These are phyloP conservation scores for Corydoras maculifer DNA, from an alignment of 2,113 vertebrate species.

Conservation along the genomic window DNA sequence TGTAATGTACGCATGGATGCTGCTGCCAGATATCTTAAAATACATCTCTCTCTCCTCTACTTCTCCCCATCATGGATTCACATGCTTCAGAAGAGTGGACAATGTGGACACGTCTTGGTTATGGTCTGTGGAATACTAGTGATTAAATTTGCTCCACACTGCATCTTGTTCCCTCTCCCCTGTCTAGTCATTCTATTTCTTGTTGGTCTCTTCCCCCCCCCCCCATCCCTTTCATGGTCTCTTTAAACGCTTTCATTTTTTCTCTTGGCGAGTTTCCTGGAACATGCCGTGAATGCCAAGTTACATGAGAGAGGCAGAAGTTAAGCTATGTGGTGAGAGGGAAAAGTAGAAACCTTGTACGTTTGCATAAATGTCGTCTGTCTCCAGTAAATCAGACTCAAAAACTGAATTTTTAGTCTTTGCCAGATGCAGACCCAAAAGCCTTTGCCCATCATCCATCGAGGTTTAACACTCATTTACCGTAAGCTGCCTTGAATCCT, in stretches of 20 bases:
- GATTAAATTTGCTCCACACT: slow-evolving; percentile 10
- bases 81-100: slow-evolving; percentile 25
- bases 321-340: slow-evolving; percentile 11
- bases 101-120: slow-evolving; percentile 16
- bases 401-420: slow-evolving; percentile 7
- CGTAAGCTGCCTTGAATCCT: slow-evolving; percentile 45
- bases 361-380: slow-evolving; percentile 41
- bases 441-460: slow-evolving; percentile 17
- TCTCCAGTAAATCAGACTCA: slow-evolving; percentile 35
- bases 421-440: slow-evolving; percentile 27
- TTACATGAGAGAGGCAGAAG: slow-evolving; percentile 5
- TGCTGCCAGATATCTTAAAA: slow-evolving; percentile 38
- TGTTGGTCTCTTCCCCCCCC: neutral
- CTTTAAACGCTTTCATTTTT: slow-evolving; percentile 43
- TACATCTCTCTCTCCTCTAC: slow-evolving; percentile 3
- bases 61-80: slow-evolving; percentile 12
- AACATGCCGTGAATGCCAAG: slow-evolving; percentile 35
- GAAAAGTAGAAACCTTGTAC: slow-evolving; percentile 32
- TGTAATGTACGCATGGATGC: slow-evolving; percentile 37
- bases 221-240: neutral
- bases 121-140: slow-evolving; percentile 10
- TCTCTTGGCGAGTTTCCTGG: slow-evolving; percentile 35
- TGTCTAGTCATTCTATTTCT: neutral
- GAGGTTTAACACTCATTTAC: slow-evolving; percentile 42
- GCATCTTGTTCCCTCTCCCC: neutral